A percentile compares a stretch with the other conserved stretches of the same genome.
These are phyloP conservation scores for Gymnopithys bicolor DNA, from an alignment of 2,797 vertebrate genomes.

Conservation along the genomic window DNA sequence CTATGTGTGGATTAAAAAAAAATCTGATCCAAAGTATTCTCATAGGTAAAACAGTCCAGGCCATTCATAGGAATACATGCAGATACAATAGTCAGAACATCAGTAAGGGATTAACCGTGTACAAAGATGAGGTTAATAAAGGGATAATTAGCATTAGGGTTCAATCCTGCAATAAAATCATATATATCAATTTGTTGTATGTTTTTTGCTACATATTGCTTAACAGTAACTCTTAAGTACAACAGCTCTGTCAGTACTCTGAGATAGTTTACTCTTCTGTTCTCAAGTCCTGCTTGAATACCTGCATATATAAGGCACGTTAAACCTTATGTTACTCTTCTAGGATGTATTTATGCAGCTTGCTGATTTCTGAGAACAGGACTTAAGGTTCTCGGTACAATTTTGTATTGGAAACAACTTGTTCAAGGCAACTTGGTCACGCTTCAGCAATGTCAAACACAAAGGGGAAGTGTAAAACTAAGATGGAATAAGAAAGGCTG, in stretches of 20 bases:
- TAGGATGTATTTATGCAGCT: neutral
- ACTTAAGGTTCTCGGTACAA: neutral
- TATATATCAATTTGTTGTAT: rapidly evolving
- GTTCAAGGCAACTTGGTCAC: neutral
- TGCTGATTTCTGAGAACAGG: neutral
- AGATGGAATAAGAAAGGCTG: neutral
- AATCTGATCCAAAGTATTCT: neutral
- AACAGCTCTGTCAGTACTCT: neutral
- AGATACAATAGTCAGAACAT: neutral
- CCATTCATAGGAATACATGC: neutral
- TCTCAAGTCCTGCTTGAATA: neutral
- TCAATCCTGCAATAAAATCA: neutral
- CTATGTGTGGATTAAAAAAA: neutral
- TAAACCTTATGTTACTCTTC: neutral
- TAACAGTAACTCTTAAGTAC: neutral
- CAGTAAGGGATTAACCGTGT: neutral
- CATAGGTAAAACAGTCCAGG: neutral
- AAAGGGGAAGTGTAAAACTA: neutral
- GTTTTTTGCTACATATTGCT: neutral
- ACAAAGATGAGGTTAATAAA: slow-evolving; percentile 16
- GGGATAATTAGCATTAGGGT: slow-evolving; percentile 2
- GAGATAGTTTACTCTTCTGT: neutral
- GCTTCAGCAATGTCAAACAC: neutral
- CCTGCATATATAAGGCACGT: neutral
- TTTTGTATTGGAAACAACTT: neutral